Base-by-base conservation (phyloP, 2,888 invertebrate genomes). In the Agriopis aurantiaria region DNA sequence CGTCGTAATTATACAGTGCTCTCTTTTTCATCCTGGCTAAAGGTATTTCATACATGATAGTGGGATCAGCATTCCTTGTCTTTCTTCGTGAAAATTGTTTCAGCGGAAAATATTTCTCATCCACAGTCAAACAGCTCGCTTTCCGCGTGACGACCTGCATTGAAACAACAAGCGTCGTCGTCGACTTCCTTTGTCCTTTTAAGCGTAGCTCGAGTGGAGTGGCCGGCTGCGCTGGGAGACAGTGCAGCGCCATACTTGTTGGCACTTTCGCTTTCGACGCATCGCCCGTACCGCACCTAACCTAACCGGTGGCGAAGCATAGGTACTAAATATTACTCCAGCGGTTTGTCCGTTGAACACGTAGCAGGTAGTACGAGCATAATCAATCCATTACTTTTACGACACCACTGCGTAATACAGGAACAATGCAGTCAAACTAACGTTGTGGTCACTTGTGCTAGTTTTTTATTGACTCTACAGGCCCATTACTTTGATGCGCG, bases 221-320 rank as follows among this genome's bases (percentile, higher is more conserved):
- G 71, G 67, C 67, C 75, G 72, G 75, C 72, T 73, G 71, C 68
- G 65, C 69, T 71, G 72, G 76, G 74, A 74, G 77, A 75, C 75
- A 73, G 68, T 68, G 69, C 67, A 68, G 72, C 75, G 76, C 80
- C 76, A 78, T 76, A 78, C 85, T 88, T 83, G 86, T 88, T 88
- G 83, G 85, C 90, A 90, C 91, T 92, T 91, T 91, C 91, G 84
- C 90, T 91, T 88, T 91, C 87, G 72, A 82, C 77, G 75, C 79
- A 82, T 82, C 81, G 80, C 78, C 80, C 73, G 80, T 74, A 77
- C 78, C 74, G 77, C 78, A 74, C 79, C 72, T 67, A 45, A 74
- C 79, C 72, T 67, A 45, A 68, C 68, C 69, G 58, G 46, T 58
- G 12, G 46, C 33, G 58, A 46, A 58, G 58, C 58, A 46, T 17